A percentile compares a stretch with the other conserved stretches of the same genome.
phyloP scores from a whole-genome alignment of 1,140 invertebrate species.

The Leptonema lineaticorne region DNA sequence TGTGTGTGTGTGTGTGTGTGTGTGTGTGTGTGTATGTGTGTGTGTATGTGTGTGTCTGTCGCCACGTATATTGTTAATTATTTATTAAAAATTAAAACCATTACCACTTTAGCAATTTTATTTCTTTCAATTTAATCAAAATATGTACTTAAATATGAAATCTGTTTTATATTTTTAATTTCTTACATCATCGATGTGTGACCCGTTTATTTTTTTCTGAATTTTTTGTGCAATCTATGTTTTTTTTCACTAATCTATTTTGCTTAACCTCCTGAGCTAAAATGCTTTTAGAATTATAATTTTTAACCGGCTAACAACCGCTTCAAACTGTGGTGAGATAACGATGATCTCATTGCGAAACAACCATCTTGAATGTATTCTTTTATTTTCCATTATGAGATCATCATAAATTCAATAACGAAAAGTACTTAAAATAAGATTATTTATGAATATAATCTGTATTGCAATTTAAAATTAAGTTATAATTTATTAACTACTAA shows the following conservation, averaged over 20 bases:
- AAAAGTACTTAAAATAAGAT: too few species aligned
- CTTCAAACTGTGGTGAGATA: neutral
- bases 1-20: too few species aligned
- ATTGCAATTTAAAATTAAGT: too few species aligned
- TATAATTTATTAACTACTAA: too few species aligned
- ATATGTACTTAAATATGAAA: slow-evolving; percentile 16
- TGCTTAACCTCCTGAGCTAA: neutral
- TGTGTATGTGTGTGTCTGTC: too few species aligned
- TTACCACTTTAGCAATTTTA: too few species aligned
- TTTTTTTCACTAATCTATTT: neutral
- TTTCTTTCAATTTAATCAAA: neutral
- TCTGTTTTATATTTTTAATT: slow-evolving; percentile 21
- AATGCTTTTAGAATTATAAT: neutral
- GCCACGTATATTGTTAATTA: too few species aligned
- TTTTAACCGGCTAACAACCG: neutral
- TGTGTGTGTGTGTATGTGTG: too few species aligned
- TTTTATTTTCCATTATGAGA: too few species aligned
- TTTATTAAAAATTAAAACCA: too few species aligned
- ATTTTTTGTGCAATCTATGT: slow-evolving; percentile 12
- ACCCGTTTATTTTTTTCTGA: slow-evolving; percentile 10
- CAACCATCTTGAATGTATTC: neutral
- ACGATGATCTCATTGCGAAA: slow-evolving; percentile 12
- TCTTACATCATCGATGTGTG: slow-evolving; percentile 10
- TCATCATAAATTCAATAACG: too few species aligned
- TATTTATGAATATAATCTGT: too few species aligned